Conservation (phyloP, 2,797 vertebrate genomes). For the Phylloscopus collybita region DNA sequence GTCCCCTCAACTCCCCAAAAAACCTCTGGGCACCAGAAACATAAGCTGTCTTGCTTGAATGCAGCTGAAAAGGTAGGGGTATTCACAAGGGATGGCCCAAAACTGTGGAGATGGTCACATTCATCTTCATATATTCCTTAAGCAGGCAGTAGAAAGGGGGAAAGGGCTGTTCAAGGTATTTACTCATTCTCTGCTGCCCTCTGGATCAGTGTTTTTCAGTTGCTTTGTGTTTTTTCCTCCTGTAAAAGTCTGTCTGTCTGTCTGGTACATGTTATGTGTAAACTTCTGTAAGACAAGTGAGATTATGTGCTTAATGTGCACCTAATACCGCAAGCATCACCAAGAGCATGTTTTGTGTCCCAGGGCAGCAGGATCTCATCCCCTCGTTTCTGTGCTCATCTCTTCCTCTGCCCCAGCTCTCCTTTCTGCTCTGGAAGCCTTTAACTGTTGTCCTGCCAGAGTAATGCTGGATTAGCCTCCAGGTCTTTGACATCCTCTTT, state of each 20-base stretch:
- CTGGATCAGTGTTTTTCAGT: not conserved
- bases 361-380: not conserved
- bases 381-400: not conserved
- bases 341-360: not conserved
- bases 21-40: not conserved
- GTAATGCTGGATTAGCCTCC: not conserved
- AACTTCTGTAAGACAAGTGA: not conserved
- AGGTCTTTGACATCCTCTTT: conserved; percentile 56
- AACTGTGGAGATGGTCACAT: fast-evolving
- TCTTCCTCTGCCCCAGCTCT: not conserved
- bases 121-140: not conserved
- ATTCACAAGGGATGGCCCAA: not conserved
- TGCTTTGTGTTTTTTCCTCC: not conserved
- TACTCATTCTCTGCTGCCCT: conserved; percentile 28
- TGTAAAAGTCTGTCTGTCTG: not conserved
- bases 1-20: fast-evolving
- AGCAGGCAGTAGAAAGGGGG: not conserved
- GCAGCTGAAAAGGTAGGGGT: not conserved
- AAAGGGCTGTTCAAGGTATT: not conserved
- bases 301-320: not conserved
- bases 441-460: conserved; percentile 9
- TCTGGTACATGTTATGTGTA: not conserved
- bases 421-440: conserved; percentile 13
- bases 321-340: not conserved
- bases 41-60: not conserved